Evolutionary conservation across 2,888 invertebrate genomes (phyloP), one percentile per base, ranked within the genome.

Genomic region (Eupithecia pulchellata): DNA sequence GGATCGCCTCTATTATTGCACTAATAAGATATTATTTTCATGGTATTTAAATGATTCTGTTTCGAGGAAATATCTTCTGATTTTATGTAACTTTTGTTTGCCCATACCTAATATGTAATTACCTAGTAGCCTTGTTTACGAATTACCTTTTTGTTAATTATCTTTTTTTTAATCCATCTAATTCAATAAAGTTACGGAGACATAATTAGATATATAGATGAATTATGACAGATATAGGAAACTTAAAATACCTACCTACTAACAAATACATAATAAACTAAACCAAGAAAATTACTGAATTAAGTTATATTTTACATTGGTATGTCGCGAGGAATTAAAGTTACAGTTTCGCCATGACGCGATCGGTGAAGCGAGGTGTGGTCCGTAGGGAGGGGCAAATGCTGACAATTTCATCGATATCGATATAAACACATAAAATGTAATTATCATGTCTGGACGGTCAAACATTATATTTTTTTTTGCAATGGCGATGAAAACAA

Each of bases 311-410:
- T 76, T 79, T 80, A 84, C 79, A 81, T 80, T 81, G 77, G 77
- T 82, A 85, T 88, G 88, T 87, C 87, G 86, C 82, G 84, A 78
- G 80, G 83, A 85, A 87, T 87, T 87, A 87, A 89, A 88, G 87
- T 86, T 84, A 87, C 82, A 84, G 87, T 89, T 91, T 89, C 84
- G 89, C 90, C 85, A 89, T 86, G 87, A 88, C 86, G 83, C 83
- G 82, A 84, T 86, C 83, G 86, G 83, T 83, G 82, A 84, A 83
- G 84, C 85, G 84, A 90, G 88, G 89, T 89, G 90, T 88, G 89
- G 86, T 86, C 83, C 75, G 20, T 84, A 88, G 89, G 81, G 87
- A 68, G 78, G 87, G 69, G 30, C 3, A 60, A 64, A 34, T 20
- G 20, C 34, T 34, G 34, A 32, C 20, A 2, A 1, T 17, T 62